Evolutionary conservation across 2,888 invertebrate species (phyloP), one percentile per base, ranked within the genome.

Genomic region (Lasioglossum malachurum): DNA sequence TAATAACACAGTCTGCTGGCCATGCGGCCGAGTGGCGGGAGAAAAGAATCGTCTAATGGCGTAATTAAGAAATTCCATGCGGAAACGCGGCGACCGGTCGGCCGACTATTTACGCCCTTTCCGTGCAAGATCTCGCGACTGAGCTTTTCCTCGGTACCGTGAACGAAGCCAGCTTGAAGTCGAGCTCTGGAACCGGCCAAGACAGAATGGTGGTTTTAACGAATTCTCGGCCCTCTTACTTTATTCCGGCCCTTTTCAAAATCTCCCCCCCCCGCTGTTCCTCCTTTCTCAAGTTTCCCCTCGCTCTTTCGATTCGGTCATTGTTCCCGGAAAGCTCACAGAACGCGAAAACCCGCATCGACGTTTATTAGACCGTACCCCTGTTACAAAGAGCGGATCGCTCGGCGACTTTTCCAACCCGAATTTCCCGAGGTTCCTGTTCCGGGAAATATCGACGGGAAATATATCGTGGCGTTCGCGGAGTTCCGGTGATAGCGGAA

Each of bases 1-100:
- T 81, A 90, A 87, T 75, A 85, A 78, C 79, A 78, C 88, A 78
- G 83, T 80, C 83, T 49, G 76, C 44, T 19, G 76, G 67, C 57
- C 27, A 5, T 35, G 14, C 35, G 35, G 35, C 19, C 2, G 5
- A 0, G 16, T 0, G n/a, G n/a, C 12, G 23, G 38, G 53, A 67
- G 72, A 74, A 87, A 88, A 82, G 90, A 90, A 90, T 83, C 73
- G 83, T 76, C 75, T 88, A 90, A 90, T 84, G 86, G 83, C 57
- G 79, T 86, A 89, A 89, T 89, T 90, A 89, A 88, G 85, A 81
- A 87, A 87, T 83, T 90, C 84, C 78, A 60, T 19, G 41, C 74
- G 57, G 16, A 82, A 82, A 60, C 46, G 71, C 44, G 46, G 53
- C 72, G n/a, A 60, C 10, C 53, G 35, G 16, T 41, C 53, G 41